Evolutionary conservation across 1,140 invertebrate species (phyloP), one percentile per base, ranked within the genome.

Genomic region (Drosophila aff.): DNA sequence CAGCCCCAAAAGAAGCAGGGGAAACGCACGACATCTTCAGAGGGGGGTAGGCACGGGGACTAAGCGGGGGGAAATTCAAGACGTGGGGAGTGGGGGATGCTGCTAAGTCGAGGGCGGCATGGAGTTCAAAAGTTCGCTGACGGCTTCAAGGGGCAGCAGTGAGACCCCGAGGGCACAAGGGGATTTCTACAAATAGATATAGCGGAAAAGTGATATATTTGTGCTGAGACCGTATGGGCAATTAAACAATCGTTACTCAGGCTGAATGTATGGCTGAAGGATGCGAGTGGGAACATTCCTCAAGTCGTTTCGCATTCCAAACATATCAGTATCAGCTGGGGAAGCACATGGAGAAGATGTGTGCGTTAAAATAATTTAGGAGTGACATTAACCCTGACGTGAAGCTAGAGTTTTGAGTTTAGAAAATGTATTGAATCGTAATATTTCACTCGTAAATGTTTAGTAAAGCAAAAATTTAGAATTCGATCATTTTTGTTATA

Each of bases 161-260:
- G 33, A 40, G 50, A 21, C 43, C 58, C 58, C 15, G 18, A 76
- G 72, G 40, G 73, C 72, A 53, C 16, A 41, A 72, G 52, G 50
- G 59, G 38, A 28, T 11, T 62, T 62, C 57, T 13, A 53, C 26
- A 74, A 72, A 73, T 72, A 62, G 40, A 75, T 74, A 74, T 53
- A 74, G 68, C 59, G 28, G 40, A 52, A 53, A 64, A 58, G 71
- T 75, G 72, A 76, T 76, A 44, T 68, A 75, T 75, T 50, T 62
- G 50, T 66, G 67, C 66, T 65, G 47, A 55, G 66, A 72, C 84
- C 83, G 87, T 86, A 80, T 89, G 83, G 80, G 49, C 80, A 80
- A 83, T 83, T 76, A 86, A 77, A 62, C 74, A 61, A 69, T 67
- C 73, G 62, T 76, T 67, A 67, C 55, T 76, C 73, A 59, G 74